phyloP scores from a whole-genome alignment of 1,140 invertebrate genomes.

The Holotrichia oblita region DNA sequence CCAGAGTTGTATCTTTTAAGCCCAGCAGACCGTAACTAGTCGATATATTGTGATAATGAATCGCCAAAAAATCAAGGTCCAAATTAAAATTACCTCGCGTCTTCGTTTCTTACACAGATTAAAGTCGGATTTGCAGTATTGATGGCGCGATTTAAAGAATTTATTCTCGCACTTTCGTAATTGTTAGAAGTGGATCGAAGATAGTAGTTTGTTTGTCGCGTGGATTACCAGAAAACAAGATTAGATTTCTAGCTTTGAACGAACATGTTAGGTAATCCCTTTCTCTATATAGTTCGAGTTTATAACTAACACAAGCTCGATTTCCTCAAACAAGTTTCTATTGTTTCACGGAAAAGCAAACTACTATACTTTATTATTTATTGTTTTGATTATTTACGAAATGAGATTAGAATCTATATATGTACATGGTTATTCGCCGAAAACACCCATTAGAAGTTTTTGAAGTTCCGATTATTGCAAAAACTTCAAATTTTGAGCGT shows the following conservation, averaged over 20 bases:
- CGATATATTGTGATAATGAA: not conserved
- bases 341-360: no score
- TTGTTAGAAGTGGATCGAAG: not conserved
- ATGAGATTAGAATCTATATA: no score
- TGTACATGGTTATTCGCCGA: no score
- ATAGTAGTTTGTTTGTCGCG: not conserved
- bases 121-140: conserved; percentile 25
- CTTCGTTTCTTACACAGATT: not conserved
- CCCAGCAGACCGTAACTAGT: no score
- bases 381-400: no score
- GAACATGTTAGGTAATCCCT: not conserved
- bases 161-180: conserved; percentile 14
- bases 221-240: conserved; percentile 2
- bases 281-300: not conserved
- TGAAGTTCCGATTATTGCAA: no score
- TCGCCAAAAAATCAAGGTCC: not conserved
- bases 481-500: no score
- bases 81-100: conserved; percentile 7
- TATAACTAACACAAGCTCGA: no score
- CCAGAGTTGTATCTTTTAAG: no score
- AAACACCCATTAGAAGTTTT: no score
- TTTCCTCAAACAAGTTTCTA: no score
- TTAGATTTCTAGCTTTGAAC: not conserved
- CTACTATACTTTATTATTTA: no score
- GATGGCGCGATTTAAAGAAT: conserved; percentile 21